A percentile compares a stretch with the other conserved stretches of the same genome.
Evolutionary conservation across 2,797 vertebrate genomes (phyloP).

Genomic region (Tokudaia tokunoshimensis): DNA sequence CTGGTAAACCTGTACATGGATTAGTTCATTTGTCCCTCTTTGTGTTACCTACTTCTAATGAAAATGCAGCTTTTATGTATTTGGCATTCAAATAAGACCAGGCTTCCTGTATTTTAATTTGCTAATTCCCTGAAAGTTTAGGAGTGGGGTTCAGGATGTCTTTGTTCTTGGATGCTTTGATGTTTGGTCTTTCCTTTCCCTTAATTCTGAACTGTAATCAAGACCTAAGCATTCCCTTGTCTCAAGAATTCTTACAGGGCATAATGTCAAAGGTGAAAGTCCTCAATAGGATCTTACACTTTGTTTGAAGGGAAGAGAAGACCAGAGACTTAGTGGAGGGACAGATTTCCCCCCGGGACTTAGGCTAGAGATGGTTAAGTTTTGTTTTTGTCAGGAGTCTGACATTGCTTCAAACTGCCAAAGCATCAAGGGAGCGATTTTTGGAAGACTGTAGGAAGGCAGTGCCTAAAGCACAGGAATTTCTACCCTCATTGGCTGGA

Average conservation of each 20-base stretch:
- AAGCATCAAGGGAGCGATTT: not conserved
- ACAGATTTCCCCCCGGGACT: not conserved
- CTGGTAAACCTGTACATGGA: not conserved
- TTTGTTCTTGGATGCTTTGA: constrained; percentile 50
- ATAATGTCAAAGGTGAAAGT: not conserved
- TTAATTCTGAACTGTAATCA: not conserved
- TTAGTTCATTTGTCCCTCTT: constrained; percentile 3
- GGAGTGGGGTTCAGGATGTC: not conserved
- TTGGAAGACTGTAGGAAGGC: not conserved
- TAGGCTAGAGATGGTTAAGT: not conserved
- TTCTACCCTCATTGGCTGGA: not conserved
- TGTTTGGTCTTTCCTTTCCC: not conserved
- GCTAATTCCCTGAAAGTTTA: constrained; percentile 9
- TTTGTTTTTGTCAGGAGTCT: not conserved
- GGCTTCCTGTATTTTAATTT: constrained; percentile 52
- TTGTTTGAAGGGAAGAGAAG: not conserved
- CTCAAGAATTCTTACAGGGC: not conserved
- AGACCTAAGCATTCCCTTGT: not conserved
- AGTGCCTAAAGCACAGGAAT: not conserved
- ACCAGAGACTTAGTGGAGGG: not conserved
- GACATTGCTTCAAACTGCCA: not conserved
- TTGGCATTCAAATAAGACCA: not conserved
- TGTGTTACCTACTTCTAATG: not conserved
- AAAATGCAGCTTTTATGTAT: constrained; percentile 5
- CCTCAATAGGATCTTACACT: not conserved